Conservation (phyloP, 2,113 vertebrate genomes). For the Etheostoma cragini region DNA sequence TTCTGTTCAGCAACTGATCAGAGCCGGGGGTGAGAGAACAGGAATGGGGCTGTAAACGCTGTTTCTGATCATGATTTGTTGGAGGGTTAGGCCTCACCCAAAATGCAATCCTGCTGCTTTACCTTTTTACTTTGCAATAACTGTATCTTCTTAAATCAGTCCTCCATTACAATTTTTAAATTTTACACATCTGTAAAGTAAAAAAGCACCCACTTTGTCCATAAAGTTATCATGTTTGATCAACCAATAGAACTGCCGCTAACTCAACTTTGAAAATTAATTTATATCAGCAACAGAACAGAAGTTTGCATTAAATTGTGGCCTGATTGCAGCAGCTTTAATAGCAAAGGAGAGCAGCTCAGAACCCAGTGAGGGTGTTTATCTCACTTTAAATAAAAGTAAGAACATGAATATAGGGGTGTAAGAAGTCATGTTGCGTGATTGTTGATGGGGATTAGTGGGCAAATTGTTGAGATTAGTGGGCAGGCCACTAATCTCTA, state of each 20-base stretch:
- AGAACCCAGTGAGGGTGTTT: conserved; percentile 29
- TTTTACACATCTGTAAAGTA: background rate
- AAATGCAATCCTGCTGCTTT: background rate
- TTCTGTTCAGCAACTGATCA: background rate
- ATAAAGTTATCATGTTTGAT: background rate
- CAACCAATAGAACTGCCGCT: background rate
- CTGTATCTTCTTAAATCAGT: background rate
- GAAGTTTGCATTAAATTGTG: background rate
- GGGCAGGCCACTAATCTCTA: conserved; percentile 27
- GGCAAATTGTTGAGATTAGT: conserved; percentile 42
- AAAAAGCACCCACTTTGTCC: background rate
- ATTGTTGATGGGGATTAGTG: conserved; percentile 55
- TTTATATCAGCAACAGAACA: background rate
- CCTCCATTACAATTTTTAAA: background rate
- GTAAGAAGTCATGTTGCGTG: conserved; percentile 22
- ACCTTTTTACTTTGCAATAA: background rate
- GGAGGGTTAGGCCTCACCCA: background rate
- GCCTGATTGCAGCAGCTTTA: background rate
- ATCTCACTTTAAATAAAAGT: conserved; percentile 25
- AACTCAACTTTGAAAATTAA: background rate
- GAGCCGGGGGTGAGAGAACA: background rate
- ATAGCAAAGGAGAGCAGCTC: background rate
- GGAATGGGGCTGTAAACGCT: background rate
- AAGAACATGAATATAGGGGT: conserved; percentile 22
- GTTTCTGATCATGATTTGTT: background rate